phyloP scores from a whole-genome alignment of 1,140 invertebrate species.

The Ridgeia piscesae region DNA sequence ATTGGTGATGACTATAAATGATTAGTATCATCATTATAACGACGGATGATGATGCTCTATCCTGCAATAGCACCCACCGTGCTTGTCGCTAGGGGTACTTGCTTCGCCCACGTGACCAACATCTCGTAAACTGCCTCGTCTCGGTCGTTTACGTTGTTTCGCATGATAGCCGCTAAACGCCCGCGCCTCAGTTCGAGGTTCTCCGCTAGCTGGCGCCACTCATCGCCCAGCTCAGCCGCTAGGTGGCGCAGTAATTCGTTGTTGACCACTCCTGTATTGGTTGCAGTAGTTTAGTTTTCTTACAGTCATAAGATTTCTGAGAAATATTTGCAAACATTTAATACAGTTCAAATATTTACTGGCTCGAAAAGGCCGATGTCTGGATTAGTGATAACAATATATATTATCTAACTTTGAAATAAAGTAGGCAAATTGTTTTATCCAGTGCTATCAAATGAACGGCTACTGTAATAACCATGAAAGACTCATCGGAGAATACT shows the following conservation, averaged over 20 bases:
- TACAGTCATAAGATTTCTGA: neutral
- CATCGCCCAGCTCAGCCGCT: constrained; percentile 45
- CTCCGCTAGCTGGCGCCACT: constrained; percentile 47
- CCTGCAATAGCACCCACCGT: constrained; percentile 36
- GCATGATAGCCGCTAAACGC: constrained; percentile 49
- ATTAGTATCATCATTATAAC: neutral
- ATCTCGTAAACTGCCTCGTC: constrained; percentile 46
- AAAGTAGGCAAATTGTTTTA: neutral
- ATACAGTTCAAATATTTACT: neutral
- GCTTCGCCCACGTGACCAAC: constrained; percentile 50
- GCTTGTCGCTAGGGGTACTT: constrained; percentile 41
- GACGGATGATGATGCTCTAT: neutral
- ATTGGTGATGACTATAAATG: neutral
- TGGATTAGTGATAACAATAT: neutral
- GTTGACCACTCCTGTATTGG: constrained; percentile 39
- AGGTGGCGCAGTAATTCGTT: constrained; percentile 41
- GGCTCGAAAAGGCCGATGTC: neutral
- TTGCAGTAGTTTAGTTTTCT: neutral
- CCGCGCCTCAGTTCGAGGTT: constrained; percentile 39
- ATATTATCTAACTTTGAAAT: neutral
- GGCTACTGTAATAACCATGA: too few species aligned
- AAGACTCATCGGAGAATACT: too few species aligned
- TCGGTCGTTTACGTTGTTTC: constrained; percentile 36
- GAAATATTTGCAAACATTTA: neutral
- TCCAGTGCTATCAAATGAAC: too few species aligned